Percentiles rank a stretch among this genome's conserved stretches.
Evolutionary conservation across 2,113 vertebrate genomes (phyloP).

Genomic region (Aphyosemion australe): DNA sequence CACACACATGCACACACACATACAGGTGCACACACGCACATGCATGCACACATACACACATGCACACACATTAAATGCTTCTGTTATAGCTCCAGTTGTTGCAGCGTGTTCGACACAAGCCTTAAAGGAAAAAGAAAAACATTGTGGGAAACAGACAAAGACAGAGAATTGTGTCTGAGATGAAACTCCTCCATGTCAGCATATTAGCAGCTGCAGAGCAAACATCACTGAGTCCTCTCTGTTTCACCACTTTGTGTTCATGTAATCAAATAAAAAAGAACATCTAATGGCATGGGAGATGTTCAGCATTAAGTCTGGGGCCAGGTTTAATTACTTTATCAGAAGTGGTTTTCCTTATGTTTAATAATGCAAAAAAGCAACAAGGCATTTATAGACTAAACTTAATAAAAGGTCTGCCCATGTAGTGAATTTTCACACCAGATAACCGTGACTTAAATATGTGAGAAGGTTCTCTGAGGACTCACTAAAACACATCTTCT

Average conservation of each 20-base stretch:
- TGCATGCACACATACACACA: too few species aligned
- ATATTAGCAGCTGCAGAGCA: conserved; percentile 49
- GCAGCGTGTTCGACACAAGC: conserved; percentile 47
- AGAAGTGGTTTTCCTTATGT: too few species aligned
- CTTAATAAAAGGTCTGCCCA: background rate
- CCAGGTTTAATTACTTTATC: background rate
- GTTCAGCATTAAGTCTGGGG: background rate
- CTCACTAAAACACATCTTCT: too few species aligned
- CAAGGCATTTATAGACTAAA: too few species aligned
- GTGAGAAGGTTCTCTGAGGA: too few species aligned
- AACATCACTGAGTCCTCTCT: conserved; percentile 12
- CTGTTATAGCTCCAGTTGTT: conserved; percentile 8
- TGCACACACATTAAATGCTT: too few species aligned
- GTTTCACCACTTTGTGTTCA: too few species aligned
- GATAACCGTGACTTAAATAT: background rate
- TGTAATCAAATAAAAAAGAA: conserved; percentile 9
- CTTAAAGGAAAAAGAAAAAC: conserved; percentile 43
- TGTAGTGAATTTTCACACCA: background rate
- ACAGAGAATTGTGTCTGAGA: too few species aligned
- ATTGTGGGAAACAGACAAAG: conserved; percentile 46
- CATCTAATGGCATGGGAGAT: conserved; percentile 16
- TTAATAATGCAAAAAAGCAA: too few species aligned
- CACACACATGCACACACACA: too few species aligned
- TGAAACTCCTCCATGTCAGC: conserved; percentile 54
- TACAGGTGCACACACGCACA: background rate